Conservation (phyloP, 2,113 vertebrate genomes). For the Saccopteryx bilineata region DNA sequence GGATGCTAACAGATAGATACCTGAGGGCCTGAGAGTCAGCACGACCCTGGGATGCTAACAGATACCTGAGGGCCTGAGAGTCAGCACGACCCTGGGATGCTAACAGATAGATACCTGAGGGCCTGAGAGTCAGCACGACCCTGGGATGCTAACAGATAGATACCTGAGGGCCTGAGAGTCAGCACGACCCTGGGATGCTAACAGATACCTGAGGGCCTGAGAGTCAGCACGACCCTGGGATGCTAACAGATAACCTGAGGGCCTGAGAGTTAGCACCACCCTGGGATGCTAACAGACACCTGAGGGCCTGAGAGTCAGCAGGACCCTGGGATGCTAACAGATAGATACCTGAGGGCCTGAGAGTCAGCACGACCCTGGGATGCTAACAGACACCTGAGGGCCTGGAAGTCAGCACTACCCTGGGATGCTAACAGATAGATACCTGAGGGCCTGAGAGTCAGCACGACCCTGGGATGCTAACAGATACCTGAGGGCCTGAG, state of each 20-base stretch:
- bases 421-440: accelerated
- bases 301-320: accelerated
- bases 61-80: neutral
- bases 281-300: accelerated
- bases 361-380: neutral
- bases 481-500: neutral
- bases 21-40: accelerated
- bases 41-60: accelerated
- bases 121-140: neutral
- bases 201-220: neutral
- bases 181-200: accelerated
- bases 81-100: accelerated
- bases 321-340: accelerated
- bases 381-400: accelerated
- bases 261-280: accelerated
- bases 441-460: too few species aligned
- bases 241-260: accelerated
- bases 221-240: neutral
- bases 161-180: accelerated
- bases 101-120: accelerated
- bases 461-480: accelerated
- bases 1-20: too few species aligned
- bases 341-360: accelerated
- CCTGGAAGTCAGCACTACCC: accelerated
- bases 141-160: accelerated